Evolutionary conservation across 92 coral and sea anemone species (phyloP), one percentile per base, ranked within the genome.

Genomic region (Meandrina meandrites): DNA sequence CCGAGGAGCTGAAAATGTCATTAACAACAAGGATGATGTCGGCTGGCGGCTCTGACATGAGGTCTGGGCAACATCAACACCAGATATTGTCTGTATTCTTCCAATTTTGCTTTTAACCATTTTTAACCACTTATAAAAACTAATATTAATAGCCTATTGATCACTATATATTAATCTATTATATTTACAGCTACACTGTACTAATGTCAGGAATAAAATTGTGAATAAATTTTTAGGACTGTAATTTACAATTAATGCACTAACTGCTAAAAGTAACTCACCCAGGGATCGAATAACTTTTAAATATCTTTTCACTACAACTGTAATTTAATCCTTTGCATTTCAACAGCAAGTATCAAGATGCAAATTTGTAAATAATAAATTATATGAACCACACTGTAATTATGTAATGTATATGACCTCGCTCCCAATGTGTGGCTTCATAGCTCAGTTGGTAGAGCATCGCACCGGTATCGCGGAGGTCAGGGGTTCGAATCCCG

Each of bases 11-110:
- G 35, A 93, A 97, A 92, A 90, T 91, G 93, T 94, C 99, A 18
- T 76, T 97, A 88, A 97, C 99, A 3, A 93, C 98, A 10, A 86
- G 99, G 34, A 88, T 86, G 93, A 97, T 97, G 96, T 94, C 98
- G 0, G 98, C 98, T n/a, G 98, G 95, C 12, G 98, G 98, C 68
- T 80, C 98, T 11, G 94, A 94, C 92, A 86, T 94, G 95, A 94
- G 98, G 98, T 94, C 92, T 86, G 98, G 80, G 19, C 84, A 84
- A 31, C 78, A 27, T 47, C 84, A 62, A 75, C 87, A 27, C 83
- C 53, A 77, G 89, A 91, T 93, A 91, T 92, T 93, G 94, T 93
- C 96, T 93, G 94, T 92, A 94, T 86, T 93, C 78, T 81, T 83
- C 85, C 80, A 85, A 21, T 76, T 48, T 72, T 79, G 76, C 81